phyloP scores from a whole-genome alignment of 2,888 invertebrate genomes.

The Junonia oenone region DNA sequence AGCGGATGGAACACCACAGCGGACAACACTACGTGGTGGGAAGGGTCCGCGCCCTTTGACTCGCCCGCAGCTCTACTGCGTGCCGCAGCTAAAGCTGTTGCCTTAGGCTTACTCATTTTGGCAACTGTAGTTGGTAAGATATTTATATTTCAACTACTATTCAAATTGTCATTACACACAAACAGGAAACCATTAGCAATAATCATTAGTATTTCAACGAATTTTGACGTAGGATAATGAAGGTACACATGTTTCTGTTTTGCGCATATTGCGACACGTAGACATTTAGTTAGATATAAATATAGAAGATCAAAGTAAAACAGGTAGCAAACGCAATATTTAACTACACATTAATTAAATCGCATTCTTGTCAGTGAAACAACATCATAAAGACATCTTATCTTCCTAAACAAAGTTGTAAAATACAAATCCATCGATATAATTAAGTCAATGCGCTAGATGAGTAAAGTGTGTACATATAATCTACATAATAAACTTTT shows the following conservation, averaged over 20 bases:
- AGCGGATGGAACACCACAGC: slow-evolving; percentile 55
- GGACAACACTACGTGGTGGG: slow-evolving; percentile 63
- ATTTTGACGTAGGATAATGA: neutral
- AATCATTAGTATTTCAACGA: slow-evolving; percentile 2
- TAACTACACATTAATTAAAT: too few relatives aligned
- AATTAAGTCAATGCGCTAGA: too few relatives aligned
- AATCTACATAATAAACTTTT: too few relatives aligned
- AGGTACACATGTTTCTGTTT: slow-evolving; percentile 5
- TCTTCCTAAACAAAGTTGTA: too few relatives aligned
- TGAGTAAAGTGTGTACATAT: too few relatives aligned
- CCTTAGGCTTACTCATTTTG: slow-evolving; percentile 80
- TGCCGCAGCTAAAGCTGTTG: slow-evolving; percentile 80
- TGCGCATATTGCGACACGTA: neutral
- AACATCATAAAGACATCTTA: too few relatives aligned
- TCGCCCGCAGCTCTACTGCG: slow-evolving; percentile 77
- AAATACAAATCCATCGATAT: too few relatives aligned
- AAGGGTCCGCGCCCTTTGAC: slow-evolving; percentile 67
- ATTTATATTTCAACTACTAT: slow-evolving; percentile 13
- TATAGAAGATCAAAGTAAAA: neutral
- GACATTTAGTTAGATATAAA: neutral
- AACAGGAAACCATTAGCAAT: slow-evolving; percentile 19
- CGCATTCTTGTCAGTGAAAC: too few relatives aligned
- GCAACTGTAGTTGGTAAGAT: slow-evolving; percentile 81
- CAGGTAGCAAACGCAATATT: neutral
- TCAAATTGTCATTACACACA: slow-evolving; percentile 2